phyloP scores from a whole-genome alignment of 2,888 invertebrate species.

The Zele albiditarsus region DNA sequence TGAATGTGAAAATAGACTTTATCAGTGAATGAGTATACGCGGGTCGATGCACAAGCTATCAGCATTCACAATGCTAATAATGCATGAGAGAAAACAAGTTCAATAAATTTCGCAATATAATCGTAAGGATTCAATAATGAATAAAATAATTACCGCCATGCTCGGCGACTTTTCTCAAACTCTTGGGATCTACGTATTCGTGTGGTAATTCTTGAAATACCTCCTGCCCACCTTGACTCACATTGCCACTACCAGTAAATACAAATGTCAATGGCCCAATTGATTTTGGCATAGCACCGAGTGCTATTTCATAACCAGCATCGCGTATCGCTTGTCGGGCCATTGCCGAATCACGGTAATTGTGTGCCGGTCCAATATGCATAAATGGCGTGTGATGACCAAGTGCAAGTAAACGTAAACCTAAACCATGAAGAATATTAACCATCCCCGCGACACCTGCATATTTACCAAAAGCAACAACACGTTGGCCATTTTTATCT shows the following conservation, averaged over 20 bases:
- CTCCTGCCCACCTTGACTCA: conserved; percentile 91
- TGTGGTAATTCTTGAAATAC: conserved; percentile 97
- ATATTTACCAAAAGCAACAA: conserved; percentile 99
- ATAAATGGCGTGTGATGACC: conserved; percentile 99
- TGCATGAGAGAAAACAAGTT: neutral
- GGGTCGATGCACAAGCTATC: conserved; percentile 31
- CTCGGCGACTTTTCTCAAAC: conserved; percentile 94
- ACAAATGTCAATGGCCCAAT: conserved; percentile 98
- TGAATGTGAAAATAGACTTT: neutral
- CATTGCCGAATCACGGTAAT: conserved; percentile 98
- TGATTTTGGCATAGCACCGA: conserved; percentile 96
- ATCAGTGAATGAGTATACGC: neutral
- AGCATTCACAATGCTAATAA: conserved; percentile 1
- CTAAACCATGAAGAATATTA: conserved; percentile 97
- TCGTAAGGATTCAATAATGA: conserved; percentile 3
- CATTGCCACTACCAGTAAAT: conserved; percentile 98
- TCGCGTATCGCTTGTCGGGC: conserved; percentile 97
- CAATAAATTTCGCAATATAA: neutral
- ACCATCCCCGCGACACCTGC: conserved; percentile 99
- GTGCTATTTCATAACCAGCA: conserved; percentile 98
- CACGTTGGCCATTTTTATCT: conserved; percentile 89
- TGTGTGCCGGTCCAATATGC: conserved; percentile 98
- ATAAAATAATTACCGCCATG: conserved; percentile 87
- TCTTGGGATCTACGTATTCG: conserved; percentile 97
- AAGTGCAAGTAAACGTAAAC: conserved; percentile 91